Percentiles rank a stretch among this genome's conserved stretches.
phyloP scores from a whole-genome alignment of 2,113 vertebrate genomes.

The Colaptes auratus region DNA sequence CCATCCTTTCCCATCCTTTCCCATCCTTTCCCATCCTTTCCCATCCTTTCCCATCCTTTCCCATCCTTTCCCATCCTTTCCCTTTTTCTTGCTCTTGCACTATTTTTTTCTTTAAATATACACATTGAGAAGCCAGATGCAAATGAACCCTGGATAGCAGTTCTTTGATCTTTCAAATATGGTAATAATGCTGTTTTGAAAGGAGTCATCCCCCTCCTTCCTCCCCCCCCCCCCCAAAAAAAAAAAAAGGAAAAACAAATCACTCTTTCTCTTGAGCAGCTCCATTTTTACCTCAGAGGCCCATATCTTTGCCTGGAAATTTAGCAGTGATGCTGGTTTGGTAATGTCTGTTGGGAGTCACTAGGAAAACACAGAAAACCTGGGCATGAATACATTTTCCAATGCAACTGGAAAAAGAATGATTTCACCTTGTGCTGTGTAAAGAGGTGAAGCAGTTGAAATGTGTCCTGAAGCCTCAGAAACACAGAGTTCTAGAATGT shows the following conservation, averaged over 20 bases:
- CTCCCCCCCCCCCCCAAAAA: too few relatives aligned
- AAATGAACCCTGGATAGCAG: neutral
- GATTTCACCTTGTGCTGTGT: neutral
- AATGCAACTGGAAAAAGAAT: conserved; percentile 49
- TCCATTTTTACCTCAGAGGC: neutral
- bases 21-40: too few relatives aligned
- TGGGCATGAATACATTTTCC: conserved; percentile 40
- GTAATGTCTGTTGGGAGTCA: conserved; percentile 16
- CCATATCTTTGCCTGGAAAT: conserved; percentile 31
- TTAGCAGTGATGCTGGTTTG: neutral
- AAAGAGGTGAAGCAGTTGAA: neutral
- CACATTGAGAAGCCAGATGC: neutral
- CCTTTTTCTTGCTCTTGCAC: neutral
- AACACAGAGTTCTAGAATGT: neutral
- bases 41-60: too few relatives aligned
- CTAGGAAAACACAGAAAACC: conserved; percentile 50
- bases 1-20: too few relatives aligned
- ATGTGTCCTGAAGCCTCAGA: neutral
- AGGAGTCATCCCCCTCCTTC: neutral
- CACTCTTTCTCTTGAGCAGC: neutral
- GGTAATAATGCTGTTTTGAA: neutral
- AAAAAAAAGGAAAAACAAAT: neutral
- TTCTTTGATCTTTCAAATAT: neutral
- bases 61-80: too few relatives aligned
- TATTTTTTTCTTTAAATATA: neutral